phyloP scores from a whole-genome alignment of 2,113 vertebrate species.

The Micromys minutus region DNA sequence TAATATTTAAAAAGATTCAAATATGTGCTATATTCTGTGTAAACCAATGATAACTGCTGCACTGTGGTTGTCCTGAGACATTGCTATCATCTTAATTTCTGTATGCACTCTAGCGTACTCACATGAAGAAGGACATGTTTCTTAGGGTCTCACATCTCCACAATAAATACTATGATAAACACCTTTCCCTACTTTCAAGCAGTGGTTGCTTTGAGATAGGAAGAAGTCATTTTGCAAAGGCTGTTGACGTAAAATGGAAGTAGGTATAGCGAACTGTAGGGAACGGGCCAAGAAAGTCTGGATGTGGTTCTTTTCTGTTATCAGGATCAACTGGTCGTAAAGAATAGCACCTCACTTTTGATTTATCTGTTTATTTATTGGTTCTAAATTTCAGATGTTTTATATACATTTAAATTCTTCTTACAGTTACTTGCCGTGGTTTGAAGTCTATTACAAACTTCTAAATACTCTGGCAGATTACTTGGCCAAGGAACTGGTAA shows the following conservation, averaged over 20 bases:
- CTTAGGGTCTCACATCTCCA: neutral
- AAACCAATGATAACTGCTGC: neutral
- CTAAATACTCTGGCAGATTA: conserved; percentile 98
- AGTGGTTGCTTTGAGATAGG: neutral
- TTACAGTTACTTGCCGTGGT: conserved; percentile 98
- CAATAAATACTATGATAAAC: neutral
- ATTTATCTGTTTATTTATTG: neutral
- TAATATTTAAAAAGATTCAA: neutral
- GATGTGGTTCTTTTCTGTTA: neutral
- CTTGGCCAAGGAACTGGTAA: conserved; percentile 96
- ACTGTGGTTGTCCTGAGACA: neutral
- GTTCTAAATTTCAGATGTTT: neutral
- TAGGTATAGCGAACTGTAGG: neutral
- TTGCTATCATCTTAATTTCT: neutral
- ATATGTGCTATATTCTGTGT: neutral
- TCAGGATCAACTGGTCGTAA: neutral
- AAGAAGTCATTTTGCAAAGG: neutral
- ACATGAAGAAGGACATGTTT: neutral
- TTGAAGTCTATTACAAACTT: conserved; percentile 98
- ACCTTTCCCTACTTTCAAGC: neutral
- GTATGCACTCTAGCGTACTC: neutral
- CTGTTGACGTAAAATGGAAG: neutral
- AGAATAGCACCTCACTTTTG: neutral
- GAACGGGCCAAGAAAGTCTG: neutral
- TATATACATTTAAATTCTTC: neutral